Evolutionary conservation across 2,113 vertebrate genomes (phyloP).

Genomic region (Dermatemys mawii): DNA sequence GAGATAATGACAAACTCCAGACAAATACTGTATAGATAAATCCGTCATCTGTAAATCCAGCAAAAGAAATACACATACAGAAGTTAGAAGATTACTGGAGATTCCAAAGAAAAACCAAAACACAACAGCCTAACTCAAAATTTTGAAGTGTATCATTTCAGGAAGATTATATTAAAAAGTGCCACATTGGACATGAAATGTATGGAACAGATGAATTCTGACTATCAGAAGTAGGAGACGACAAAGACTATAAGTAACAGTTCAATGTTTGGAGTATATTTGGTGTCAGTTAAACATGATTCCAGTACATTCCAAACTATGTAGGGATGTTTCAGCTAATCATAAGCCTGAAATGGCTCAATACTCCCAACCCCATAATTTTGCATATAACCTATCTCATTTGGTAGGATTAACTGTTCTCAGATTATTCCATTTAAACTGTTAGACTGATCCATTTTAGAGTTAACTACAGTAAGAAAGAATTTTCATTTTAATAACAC

Average conservation of each 20-base stretch:
- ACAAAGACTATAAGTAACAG: not conserved
- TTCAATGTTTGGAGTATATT: not conserved
- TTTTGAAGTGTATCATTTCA: not conserved
- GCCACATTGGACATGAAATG: not conserved
- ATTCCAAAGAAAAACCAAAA: not conserved
- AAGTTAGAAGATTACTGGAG: not conserved
- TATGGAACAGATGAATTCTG: not conserved
- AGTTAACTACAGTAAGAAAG: not conserved
- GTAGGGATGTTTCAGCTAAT: not conserved
- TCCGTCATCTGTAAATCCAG: constrained; percentile 82
- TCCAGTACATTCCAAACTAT: not conserved
- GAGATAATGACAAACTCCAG: constrained; percentile 78
- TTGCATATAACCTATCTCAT: not conserved
- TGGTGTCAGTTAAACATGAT: not conserved
- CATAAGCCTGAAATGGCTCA: not conserved
- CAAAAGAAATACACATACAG: rapidly evolving
- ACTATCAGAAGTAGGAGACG: not conserved
- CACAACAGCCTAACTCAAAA: not conserved
- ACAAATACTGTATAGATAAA: constrained; percentile 76
- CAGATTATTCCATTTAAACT: not conserved
- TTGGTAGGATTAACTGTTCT: not conserved
- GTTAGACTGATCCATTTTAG: not conserved
- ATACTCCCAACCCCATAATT: constrained; percentile 1
- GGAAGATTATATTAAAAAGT: not conserved
- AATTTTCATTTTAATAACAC: not conserved